These are phyloP conservation scores for Crotalus horridus DNA, from an alignment of 2,113 vertebrate species.

Conservation along the genomic window DNA sequence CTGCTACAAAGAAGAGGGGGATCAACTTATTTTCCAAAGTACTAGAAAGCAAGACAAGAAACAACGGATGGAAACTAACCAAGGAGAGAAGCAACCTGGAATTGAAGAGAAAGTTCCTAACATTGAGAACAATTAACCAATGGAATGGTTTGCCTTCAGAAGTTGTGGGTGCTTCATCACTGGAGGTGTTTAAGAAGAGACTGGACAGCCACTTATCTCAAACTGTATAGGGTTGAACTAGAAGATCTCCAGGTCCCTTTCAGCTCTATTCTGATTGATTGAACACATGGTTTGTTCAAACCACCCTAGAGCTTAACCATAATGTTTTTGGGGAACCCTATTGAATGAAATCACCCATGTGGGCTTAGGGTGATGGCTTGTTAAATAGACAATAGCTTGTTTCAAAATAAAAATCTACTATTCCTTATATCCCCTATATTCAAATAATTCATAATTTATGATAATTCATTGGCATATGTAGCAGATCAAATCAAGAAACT, in stretches of 20 bases:
- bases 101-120: background rate
- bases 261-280: background rate
- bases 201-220: background rate
- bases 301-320: background rate
- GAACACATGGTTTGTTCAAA: background rate
- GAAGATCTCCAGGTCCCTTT: background rate
- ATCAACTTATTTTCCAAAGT: too few species aligned
- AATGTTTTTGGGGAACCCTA: too few species aligned
- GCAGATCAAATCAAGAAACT: too few species aligned
- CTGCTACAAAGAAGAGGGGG: too few species aligned
- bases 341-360: too few species aligned
- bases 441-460: too few species aligned
- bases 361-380: too few species aligned
- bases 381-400: too few species aligned
- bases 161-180: background rate
- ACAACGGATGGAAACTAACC: background rate
- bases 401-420: too few species aligned
- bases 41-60: too few species aligned
- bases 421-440: too few species aligned
- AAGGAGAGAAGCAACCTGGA: background rate
- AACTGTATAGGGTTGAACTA: background rate
- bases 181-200: background rate
- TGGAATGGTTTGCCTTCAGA: background rate
- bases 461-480: too few species aligned
- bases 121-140: background rate